Evolutionary conservation across 2,113 vertebrate genomes (phyloP).

Genomic region (Paedocypris sp.): DNA sequence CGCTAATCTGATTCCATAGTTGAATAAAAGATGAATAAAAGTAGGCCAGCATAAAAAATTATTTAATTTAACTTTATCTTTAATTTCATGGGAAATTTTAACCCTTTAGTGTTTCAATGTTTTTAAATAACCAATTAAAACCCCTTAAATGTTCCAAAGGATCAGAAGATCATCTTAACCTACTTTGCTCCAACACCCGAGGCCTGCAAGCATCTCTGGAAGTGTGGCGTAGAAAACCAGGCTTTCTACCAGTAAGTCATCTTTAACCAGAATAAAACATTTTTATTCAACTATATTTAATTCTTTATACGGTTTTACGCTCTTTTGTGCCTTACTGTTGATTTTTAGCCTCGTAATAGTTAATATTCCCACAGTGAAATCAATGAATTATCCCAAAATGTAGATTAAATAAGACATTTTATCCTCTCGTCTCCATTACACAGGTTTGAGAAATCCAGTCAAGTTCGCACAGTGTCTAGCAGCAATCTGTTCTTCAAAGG

Average conservation of each 20-base stretch:
- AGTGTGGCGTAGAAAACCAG: slow-evolving; percentile 96
- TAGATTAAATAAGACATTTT: too few relatives aligned
- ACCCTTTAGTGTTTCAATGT: too few relatives aligned
- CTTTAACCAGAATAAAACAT: background rate
- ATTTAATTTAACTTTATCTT: too few relatives aligned
- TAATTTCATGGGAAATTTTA: too few relatives aligned
- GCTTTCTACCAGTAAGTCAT: slow-evolving; percentile 92
- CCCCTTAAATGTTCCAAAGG: slow-evolving; percentile 54
- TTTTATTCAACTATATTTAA: background rate
- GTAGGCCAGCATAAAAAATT: too few relatives aligned
- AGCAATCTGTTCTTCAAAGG: slow-evolving; percentile 98
- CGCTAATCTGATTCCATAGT: too few relatives aligned
- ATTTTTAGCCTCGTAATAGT: too few relatives aligned
- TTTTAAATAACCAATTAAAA: background rate
- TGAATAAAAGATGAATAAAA: too few relatives aligned
- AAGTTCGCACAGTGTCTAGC: slow-evolving; percentile 93
- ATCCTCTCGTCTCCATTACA: background rate
- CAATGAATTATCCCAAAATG: too few relatives aligned
- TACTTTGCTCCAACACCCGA: slow-evolving; percentile 93
- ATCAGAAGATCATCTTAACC: slow-evolving; percentile 89
- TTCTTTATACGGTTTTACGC: too few relatives aligned
- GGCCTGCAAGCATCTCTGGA: slow-evolving; percentile 98
- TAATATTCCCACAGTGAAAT: too few relatives aligned
- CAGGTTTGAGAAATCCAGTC: slow-evolving; percentile 96
- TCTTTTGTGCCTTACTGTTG: too few relatives aligned